These are phyloP conservation scores for Phalanger gymnotis DNA, from an alignment of 2,797 vertebrate species.

Conservation along the genomic window DNA sequence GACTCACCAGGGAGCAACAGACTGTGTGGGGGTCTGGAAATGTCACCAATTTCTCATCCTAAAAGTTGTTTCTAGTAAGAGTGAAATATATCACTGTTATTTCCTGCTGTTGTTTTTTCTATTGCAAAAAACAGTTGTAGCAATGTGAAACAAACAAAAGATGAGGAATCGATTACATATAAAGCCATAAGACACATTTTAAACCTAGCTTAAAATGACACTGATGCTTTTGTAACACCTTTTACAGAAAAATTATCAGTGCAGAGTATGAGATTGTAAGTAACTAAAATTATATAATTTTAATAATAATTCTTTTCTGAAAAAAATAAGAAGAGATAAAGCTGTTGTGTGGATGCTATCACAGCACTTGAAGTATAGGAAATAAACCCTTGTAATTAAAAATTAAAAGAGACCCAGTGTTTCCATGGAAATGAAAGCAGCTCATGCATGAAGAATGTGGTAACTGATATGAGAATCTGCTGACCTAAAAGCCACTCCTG, in stretches of 20 bases:
- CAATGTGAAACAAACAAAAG: constrained; percentile 9
- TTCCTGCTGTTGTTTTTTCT: constrained; percentile 21
- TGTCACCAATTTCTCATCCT: constrained; percentile 14
- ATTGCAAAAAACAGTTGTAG: constrained; percentile 21
- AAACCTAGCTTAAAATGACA: not conserved
- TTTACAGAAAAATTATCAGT: constrained; percentile 17
- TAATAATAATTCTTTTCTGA: not conserved
- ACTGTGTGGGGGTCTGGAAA: not conserved
- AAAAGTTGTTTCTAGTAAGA: constrained; percentile 29
- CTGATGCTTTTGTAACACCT: not conserved
- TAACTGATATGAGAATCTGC: constrained; percentile 42
- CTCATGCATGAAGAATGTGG: constrained; percentile 63
- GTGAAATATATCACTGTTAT: not conserved
- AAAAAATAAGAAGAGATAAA: constrained; percentile 43
- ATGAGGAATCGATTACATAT: constrained; percentile 11
- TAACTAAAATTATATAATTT: constrained; percentile 48
- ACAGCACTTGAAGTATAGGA: constrained; percentile 50
- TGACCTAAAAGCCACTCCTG: constrained; percentile 50
- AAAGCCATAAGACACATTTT: constrained; percentile 23
- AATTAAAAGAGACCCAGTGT: constrained; percentile 65
- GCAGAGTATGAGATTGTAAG: constrained; percentile 8
- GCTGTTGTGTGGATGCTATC: constrained; percentile 48
- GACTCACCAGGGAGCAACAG: constrained; percentile 1
- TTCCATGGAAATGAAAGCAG: constrained; percentile 65
- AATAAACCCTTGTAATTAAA: constrained; percentile 66